Conservation (phyloP, 2,113 vertebrate genomes). For the Neolamprologus devosi region DNA sequence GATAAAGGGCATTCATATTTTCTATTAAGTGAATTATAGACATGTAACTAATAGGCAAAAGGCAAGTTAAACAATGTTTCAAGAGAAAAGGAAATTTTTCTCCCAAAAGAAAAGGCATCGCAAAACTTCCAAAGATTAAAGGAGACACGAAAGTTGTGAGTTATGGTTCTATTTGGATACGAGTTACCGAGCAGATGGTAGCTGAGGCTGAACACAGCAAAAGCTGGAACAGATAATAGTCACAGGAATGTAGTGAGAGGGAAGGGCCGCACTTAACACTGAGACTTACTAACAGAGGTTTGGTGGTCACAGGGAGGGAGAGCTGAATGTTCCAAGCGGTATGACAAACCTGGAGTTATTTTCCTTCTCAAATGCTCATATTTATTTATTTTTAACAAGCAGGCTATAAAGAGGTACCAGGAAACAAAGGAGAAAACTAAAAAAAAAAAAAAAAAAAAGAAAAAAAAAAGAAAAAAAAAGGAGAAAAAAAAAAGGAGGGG, state of each 20-base stretch:
- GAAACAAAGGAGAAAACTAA: background rate
- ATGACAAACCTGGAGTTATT: background rate
- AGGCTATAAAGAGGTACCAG: background rate
- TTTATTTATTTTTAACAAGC: background rate
- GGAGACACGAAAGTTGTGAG: conserved; percentile 32
- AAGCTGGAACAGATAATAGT: conserved; percentile 23
- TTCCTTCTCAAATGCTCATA: background rate
- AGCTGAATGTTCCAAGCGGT: background rate
- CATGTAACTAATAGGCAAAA: background rate
- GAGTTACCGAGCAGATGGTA: conserved; percentile 54
- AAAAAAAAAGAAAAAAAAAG: too few species aligned
- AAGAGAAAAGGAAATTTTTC: background rate
- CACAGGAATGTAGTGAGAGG: conserved; percentile 46
- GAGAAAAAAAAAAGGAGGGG: too few species aligned
- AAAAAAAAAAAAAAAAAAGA: too few species aligned
- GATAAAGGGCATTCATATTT: background rate
- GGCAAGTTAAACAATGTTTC: background rate
- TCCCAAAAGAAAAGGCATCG: background rate
- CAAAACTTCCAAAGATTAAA: conserved; percentile 28
- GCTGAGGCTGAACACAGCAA: conserved; percentile 19
- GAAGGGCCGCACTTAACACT: conserved; percentile 1
- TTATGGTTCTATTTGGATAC: conserved; percentile 38
- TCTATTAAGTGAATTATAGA: background rate
- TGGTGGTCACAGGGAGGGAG: background rate
- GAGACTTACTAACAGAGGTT: conserved; percentile 2